Evolutionary conservation across 2,888 invertebrate species (phyloP).

Genomic region (Rutpela maculata): DNA sequence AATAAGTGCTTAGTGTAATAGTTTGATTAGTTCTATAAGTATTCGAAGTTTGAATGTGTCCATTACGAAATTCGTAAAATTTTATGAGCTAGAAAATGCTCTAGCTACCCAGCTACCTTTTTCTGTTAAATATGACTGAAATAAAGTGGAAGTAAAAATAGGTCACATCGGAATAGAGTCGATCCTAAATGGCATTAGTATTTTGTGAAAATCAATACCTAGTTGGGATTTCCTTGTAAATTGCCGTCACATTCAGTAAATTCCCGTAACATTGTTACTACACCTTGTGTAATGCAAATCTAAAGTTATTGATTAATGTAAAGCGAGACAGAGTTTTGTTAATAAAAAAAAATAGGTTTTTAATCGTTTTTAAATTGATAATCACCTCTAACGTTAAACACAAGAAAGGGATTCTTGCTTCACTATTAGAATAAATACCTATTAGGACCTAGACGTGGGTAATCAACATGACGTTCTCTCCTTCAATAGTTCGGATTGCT

Average conservation of each 20-base stretch:
- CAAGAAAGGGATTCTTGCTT: too few relatives aligned
- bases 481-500: too few relatives aligned
- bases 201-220: conserved; percentile 6
- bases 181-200: conserved; percentile 4
- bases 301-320: background rate
- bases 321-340: background rate
- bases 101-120: too few relatives aligned
- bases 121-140: background rate
- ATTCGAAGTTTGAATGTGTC: background rate
- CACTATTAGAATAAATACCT: too few relatives aligned
- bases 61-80: background rate
- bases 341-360: background rate
- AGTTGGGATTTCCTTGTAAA: conserved; percentile 4
- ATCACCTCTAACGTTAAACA: background rate
- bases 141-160: background rate
- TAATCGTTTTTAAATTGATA: background rate
- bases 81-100: background rate
- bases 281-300: background rate
- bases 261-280: background rate
- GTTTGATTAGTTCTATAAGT: too few relatives aligned
- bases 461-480: too few relatives aligned
- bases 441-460: too few relatives aligned
- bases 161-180: background rate
- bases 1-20: too few relatives aligned
- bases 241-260: conserved; percentile 1